Evolutionary conservation across 2,797 vertebrate species (phyloP), one percentile per base, ranked within the genome.

Genomic region (Sciurus carolinensis): DNA sequence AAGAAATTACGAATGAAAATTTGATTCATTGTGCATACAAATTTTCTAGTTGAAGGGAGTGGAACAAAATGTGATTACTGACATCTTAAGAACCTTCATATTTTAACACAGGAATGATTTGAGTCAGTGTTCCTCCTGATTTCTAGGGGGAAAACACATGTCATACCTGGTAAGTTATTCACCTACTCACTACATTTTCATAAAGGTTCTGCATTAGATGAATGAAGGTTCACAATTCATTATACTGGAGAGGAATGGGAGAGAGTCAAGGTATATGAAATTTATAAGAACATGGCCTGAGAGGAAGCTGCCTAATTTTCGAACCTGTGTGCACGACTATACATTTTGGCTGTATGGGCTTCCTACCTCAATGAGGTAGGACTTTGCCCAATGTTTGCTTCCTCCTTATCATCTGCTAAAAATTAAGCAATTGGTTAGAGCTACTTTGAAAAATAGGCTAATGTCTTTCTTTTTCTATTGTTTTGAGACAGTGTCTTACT

Each of bases 61-160:
- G 15, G 17, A 91, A 79, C 5, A 79, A 22, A 92, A 86, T 66
- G 6, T 73, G 2, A 42, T 72, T 36, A 88, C 1, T 92, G 12
- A 83, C 0, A 75, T 76, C 30, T 86, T 15, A 71, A 88, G 92
- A 87, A 67, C 8, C 42, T 50, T 97, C 69, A 52, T 91, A 97
- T 97, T 98, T 97, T 72, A 91, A 93, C 66, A 86, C 67, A 69
- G 0, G 1, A 98, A 97, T 96, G 36, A 89, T 22, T 36, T 0
- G 20, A 98, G 72, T 97, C 94, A 98, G 94, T 97, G 97, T 64
- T 92, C 50, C 93, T 97, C 72, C 95, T 90, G 42, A 96, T 91
- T 94, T 96, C 87, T 93, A 96, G 87, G 71, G 69, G 30, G 98
- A 62, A 96, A 97, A 94, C 77, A 95, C 67, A 62, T n/a, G 28